Evolutionary conservation across 2,888 invertebrate species (phyloP), one percentile per base, ranked within the genome.

Genomic region (Drosophila tanythrix): DNA sequence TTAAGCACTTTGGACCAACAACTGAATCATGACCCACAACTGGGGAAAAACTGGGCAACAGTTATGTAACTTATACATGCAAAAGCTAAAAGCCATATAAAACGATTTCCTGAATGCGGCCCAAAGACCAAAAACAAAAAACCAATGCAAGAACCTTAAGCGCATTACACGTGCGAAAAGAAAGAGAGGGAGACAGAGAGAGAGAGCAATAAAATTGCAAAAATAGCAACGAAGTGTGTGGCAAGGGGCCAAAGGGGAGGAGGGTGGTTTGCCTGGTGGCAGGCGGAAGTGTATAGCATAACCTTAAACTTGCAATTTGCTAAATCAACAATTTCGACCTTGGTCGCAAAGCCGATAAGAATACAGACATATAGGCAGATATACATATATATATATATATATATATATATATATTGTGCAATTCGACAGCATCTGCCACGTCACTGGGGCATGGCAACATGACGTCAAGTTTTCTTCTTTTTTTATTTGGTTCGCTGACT

Each of bases 11-110:
- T n/a, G 59, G 36, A 29, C 35, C 43, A 51, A 15, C 10, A 25
- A 53, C 63, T 72, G 80, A 82, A 55, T 82, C 82, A 80, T 69
- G 38, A 46, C 57, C 60, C 65, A 55, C 29, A 68, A 25, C 46
- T 25, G 46, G 40, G 40, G 11, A n/a, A 11, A 43, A 38, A 7
- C 38, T 18, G 55, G 56, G 62, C 43, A 57, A 27, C 64, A 71
- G 76, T 85, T 85, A 79, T 87, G 85, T 74, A 84, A 87, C 77
- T 70, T 62, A 64, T 52, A 64, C 82, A 76, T 73, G 79, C 69
- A 51, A 52, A 60, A 43, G 5, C n/a, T 67, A 66, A 79, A 86
- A 82, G 83, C 86, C 83, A 83, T 80, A 85, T 64, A 83, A 87
- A 83, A 74, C 61, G 74, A 88, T 88, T 88, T 85, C 88, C 85